These are phyloP conservation scores for Sclerurus mexicanus DNA, from an alignment of 2,113 vertebrate genomes.

Conservation along the genomic window DNA sequence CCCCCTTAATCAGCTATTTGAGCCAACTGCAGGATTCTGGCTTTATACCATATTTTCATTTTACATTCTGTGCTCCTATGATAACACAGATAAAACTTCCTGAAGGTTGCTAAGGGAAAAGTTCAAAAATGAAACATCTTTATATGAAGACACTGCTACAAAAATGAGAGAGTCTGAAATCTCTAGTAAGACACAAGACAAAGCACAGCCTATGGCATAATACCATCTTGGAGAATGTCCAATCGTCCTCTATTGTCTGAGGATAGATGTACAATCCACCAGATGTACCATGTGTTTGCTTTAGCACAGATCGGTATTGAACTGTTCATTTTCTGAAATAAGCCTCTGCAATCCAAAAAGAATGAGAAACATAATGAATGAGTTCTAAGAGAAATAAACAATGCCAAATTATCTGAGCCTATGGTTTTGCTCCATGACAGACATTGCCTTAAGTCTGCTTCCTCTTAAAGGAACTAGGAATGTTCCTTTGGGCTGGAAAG, in stretches of 20 bases:
- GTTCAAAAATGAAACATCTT: constrained; percentile 1
- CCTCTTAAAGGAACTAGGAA: constrained; percentile 50
- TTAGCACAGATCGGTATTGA: constrained; percentile 61
- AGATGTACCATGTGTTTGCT: constrained; percentile 50
- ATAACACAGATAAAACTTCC: constrained; percentile 30
- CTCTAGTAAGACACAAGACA: constrained; percentile 29
- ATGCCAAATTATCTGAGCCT: constrained; percentile 54
- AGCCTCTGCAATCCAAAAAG: constrained; percentile 69
- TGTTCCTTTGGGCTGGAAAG: constrained; percentile 51
- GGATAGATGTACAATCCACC: constrained; percentile 51
- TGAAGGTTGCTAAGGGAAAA: neutral
- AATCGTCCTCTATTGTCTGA: constrained; percentile 41
- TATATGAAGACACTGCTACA: constrained; percentile 2
- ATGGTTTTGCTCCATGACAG: constrained; percentile 30
- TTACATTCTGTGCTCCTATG: neutral
- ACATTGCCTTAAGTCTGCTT: constrained; percentile 46
- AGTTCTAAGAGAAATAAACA: constrained; percentile 65
- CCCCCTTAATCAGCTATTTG: neutral
- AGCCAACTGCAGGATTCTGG: neutral
- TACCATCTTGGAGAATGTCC: constrained; percentile 54
- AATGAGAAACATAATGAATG: constrained; percentile 64
- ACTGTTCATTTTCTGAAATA: constrained; percentile 44
- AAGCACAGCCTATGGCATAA: constrained; percentile 43
- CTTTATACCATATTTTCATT: neutral
- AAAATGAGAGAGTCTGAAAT: neutral